phyloP scores from a whole-genome alignment of 2,888 invertebrate species.

The Pristionchus fissidentatus region DNA sequence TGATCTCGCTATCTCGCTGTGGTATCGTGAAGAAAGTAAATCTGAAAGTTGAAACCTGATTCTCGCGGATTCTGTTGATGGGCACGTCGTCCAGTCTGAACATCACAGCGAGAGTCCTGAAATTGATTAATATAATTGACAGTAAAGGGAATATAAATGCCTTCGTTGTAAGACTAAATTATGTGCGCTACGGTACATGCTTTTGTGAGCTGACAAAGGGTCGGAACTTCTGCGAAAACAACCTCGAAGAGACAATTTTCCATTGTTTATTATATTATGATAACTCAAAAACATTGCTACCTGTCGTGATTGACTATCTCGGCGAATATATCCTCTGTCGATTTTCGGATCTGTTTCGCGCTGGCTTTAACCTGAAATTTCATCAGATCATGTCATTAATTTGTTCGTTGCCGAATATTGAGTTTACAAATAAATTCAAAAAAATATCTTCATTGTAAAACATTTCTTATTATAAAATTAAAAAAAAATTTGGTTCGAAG shows the following conservation, averaged over 20 bases:
- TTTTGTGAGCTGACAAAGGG: no score
- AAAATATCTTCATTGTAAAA: no score
- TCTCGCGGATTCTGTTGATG: slow-evolving; percentile 58
- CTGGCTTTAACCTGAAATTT: slow-evolving; percentile 56
- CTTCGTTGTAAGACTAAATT: no score
- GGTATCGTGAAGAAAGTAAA: background rate
- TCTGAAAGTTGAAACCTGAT: slow-evolving; percentile 50
- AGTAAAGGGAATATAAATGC: background rate
- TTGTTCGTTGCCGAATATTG: background rate
- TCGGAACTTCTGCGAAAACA: no score
- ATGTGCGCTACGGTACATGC: no score
- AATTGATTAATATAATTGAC: background rate
- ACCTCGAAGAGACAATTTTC: no score
- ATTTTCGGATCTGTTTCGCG: slow-evolving; percentile 59
- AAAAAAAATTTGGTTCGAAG: no score
- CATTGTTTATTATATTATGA: no score
- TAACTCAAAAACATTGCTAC: no score
- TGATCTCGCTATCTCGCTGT: background rate
- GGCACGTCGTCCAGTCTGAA: slow-evolving; percentile 55
- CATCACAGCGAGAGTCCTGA: slow-evolving; percentile 24
- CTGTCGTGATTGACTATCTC: slow-evolving; percentile 60
- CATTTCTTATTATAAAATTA: no score
- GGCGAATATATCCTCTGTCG: slow-evolving; percentile 61
- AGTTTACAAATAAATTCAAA: background rate
- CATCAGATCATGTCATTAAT: background rate